Evolutionary conservation across 1,140 invertebrate species (phyloP), one percentile per base, ranked within the genome.

Genomic region (Aphelenchoides fujianensis): DNA sequence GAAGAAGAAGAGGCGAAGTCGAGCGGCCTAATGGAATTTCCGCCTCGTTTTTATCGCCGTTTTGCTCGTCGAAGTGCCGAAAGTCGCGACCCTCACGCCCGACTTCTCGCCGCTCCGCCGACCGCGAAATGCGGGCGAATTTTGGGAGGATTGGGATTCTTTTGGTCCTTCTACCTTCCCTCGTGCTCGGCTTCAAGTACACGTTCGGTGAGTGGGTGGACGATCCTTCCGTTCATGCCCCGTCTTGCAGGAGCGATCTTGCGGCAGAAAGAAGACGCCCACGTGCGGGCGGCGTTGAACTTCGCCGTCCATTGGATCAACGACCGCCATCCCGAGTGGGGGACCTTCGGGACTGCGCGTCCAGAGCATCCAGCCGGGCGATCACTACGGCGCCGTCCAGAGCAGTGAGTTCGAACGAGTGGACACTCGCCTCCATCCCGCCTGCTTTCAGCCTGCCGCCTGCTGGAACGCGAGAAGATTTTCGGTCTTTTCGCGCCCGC

Each of bases 291-390:
- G 7, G 82, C 82, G 7, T 55, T 84, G 30, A 66, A 77, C 9
- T 84, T 77, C 69, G 69, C 80, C 2, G 70, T 84, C 3, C 70
- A 81, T 70, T 84, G 81, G 82, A 69, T 84, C 5, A 77, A 81
- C 55, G 7, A 37, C 16, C 70, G 76, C 32, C 48, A 61, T 7
- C 68, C 61, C 12, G 53, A 72, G 27, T 72, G 72, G 23, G 78
- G 75, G 9, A 52, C 70, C 19, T 74, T 82, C 36, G 80, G 76
- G n/a, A 28, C 59, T 73, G 23, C 52, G 70, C 9, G 59, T 79
- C 35, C 55, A 76, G 63, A 61, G 31, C 27, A 63, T 79, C 23
- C 31, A 34, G 19, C 79, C 52, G 23, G 61, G 35, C 48, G 79
- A 79, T 70, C 75, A 81, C 54, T 81, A 81, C 61, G 79, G 53